These are phyloP conservation scores for Elanoides forficatus DNA, from an alignment of 2,113 vertebrate genomes.

Conservation along the genomic window DNA sequence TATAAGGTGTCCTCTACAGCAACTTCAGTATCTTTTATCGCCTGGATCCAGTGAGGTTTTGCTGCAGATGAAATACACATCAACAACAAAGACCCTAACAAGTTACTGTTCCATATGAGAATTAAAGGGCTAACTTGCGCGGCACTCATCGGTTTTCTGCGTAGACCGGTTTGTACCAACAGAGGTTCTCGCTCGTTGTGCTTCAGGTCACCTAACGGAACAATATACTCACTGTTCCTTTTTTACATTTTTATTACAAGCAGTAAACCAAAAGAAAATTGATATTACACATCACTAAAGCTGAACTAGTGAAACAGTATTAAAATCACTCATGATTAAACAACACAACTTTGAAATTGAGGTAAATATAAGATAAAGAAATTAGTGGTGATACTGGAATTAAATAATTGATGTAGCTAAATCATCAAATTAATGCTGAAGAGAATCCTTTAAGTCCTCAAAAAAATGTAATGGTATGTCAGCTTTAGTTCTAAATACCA, in stretches of 20 bases:
- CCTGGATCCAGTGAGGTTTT: slow-evolving; percentile 92
- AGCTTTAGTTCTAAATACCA: neutral
- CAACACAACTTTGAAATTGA: neutral
- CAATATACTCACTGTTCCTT: neutral
- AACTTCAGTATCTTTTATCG: slow-evolving; percentile 76
- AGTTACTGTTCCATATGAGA: neutral
- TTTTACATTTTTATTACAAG: neutral
- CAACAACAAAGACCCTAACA: neutral
- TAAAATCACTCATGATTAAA: neutral
- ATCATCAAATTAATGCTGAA: slow-evolving; percentile 8
- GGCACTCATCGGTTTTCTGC: neutral
- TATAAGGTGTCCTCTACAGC: slow-evolving; percentile 85
- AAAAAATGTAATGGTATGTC: neutral
- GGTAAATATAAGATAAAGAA: neutral
- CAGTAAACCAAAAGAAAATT: neutral
- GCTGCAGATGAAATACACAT: slow-evolving; percentile 72
- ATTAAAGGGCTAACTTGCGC: neutral
- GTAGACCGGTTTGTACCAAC: neutral
- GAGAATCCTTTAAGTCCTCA: neutral
- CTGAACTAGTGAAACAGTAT: neutral
- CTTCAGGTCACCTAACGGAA: neutral
- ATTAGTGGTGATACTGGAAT: neutral
- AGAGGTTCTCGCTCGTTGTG: neutral
- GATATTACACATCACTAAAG: neutral
- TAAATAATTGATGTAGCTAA: neutral